Percentiles rank a stretch among this genome's conserved stretches.
Evolutionary conservation across 64 coral and sea anemone genomes (phyloP).

Genomic region (Pachyseris speciosa): DNA sequence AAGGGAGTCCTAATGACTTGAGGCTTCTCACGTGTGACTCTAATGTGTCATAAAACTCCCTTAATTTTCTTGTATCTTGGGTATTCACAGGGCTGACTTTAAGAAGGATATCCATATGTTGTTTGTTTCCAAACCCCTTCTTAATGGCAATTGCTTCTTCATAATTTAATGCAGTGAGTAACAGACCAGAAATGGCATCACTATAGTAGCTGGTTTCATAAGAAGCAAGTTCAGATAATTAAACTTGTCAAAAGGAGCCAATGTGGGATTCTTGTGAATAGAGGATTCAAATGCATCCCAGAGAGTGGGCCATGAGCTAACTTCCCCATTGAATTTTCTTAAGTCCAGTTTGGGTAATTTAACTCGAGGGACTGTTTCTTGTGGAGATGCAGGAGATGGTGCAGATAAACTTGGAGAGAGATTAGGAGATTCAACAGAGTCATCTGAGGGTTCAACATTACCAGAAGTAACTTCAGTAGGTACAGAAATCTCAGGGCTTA

Average conservation of each 20-base stretch:
- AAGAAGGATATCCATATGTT: too few species aligned
- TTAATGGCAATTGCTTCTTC: background rate
- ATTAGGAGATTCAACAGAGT: too few species aligned
- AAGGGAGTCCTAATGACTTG: background rate
- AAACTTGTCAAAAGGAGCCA: too few species aligned
- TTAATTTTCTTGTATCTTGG: background rate
- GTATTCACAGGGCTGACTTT: background rate
- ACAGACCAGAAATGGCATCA: background rate
- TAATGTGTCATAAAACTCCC: conserved; percentile 8
- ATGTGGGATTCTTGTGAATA: too few species aligned
- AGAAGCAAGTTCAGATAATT: too few species aligned
- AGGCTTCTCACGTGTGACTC: conserved; percentile 31
- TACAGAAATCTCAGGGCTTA: too few species aligned
- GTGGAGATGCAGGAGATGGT: background rate
- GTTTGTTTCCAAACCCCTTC: background rate
- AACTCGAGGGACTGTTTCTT: background rate
- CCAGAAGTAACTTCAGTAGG: background rate
- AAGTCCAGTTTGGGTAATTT: conserved; percentile 61
- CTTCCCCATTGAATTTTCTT: conserved; percentile 41
- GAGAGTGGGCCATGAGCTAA: conserved; percentile 64
- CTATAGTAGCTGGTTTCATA: background rate
- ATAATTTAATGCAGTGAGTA: conserved; percentile 23
- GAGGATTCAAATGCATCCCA: conserved; percentile 76
- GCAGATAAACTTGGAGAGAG: too few species aligned
- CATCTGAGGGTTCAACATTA: background rate